A percentile compares a stretch with the other conserved stretches of the same genome.
Conservation (phyloP, 1,140 invertebrate species). For the Neodiprion lecontei region DNA sequence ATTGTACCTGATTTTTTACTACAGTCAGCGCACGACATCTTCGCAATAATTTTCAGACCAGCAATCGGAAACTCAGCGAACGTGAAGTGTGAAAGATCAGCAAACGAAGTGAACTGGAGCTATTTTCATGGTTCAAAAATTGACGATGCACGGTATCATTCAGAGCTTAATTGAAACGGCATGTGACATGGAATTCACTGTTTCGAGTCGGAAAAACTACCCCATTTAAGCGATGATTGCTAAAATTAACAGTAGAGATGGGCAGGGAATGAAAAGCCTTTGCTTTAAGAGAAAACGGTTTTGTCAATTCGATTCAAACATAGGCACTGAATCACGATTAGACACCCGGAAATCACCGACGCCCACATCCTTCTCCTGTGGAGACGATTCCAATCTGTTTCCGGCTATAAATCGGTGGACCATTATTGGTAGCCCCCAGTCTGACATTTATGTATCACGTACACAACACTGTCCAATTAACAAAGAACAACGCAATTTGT, state of each 20-base stretch:
- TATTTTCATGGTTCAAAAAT: neutral
- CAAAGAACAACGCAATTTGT: too few species aligned
- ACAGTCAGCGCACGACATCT: neutral
- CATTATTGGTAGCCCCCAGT: conserved; percentile 53
- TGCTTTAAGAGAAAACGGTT: conserved; percentile 12
- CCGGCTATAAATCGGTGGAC: conserved; percentile 46
- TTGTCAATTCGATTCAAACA: conserved; percentile 67
- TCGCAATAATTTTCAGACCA: neutral
- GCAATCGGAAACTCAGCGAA: too few species aligned
- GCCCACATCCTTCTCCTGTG: conserved; percentile 76
- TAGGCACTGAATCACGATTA: conserved; percentile 69
- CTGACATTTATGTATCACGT: neutral
- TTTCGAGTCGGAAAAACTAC: too few species aligned
- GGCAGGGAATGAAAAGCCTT: neutral
- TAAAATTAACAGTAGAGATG: too few species aligned
- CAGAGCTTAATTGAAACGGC: neutral
- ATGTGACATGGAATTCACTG: too few species aligned
- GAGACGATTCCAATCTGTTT: conserved; percentile 69
- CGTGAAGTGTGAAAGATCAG: neutral
- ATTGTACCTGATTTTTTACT: too few species aligned
- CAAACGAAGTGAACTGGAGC: neutral
- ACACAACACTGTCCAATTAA: neutral
- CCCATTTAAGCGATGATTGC: too few species aligned
- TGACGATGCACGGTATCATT: neutral
- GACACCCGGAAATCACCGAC: conserved; percentile 70